A percentile compares a stretch with the other conserved stretches of the same genome.
These are phyloP conservation scores for Chymomyza caudatula DNA, from an alignment of 2,888 invertebrate genomes.

Conservation along the genomic window DNA sequence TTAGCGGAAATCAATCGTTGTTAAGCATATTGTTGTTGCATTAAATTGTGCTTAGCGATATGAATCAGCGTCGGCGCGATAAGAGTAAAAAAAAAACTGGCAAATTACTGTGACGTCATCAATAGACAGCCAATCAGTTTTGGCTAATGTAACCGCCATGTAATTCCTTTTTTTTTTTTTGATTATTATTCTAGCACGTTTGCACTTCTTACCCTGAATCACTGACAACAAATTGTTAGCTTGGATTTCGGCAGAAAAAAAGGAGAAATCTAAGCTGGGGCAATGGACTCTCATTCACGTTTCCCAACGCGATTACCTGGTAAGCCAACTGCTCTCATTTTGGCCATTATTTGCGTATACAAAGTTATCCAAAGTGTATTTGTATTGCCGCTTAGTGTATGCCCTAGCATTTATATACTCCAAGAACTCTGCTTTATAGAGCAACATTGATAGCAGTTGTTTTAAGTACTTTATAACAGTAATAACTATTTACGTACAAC, in stretches of 20 bases:
- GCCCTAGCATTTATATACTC: neutral
- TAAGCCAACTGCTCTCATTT: slow-evolving; percentile 31
- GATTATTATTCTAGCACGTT: neutral
- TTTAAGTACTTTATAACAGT: slow-evolving; percentile 35
- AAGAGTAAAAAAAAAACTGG: slow-evolving; percentile 41
- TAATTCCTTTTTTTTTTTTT: slow-evolving; percentile 18
- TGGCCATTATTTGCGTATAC: neutral
- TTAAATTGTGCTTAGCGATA: slow-evolving; percentile 7
- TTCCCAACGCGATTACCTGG: slow-evolving; percentile 61
- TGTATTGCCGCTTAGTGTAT: slow-evolving; percentile 24
- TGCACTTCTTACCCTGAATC: neutral
- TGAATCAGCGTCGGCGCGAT: slow-evolving; percentile 53
- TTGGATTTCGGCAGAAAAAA: neutral
- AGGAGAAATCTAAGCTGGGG: slow-evolving; percentile 28
- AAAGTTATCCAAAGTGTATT: slow-evolving; percentile 16
- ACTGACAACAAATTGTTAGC: slow-evolving; percentile 18
- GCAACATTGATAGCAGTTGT: slow-evolving; percentile 27
- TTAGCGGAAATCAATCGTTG: slow-evolving; percentile 40
- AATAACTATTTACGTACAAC: slow-evolving; percentile 18
- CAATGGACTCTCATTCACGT: slow-evolving; percentile 61
- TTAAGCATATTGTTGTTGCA: neutral
- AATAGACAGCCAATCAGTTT: slow-evolving; percentile 26
- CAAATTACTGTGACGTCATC: slow-evolving; percentile 28
- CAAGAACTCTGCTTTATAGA: slow-evolving; percentile 16
- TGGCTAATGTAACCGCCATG: slow-evolving; percentile 48